phyloP scores from a whole-genome alignment of 2,888 invertebrate species.

The Limnephilus lunatus region DNA sequence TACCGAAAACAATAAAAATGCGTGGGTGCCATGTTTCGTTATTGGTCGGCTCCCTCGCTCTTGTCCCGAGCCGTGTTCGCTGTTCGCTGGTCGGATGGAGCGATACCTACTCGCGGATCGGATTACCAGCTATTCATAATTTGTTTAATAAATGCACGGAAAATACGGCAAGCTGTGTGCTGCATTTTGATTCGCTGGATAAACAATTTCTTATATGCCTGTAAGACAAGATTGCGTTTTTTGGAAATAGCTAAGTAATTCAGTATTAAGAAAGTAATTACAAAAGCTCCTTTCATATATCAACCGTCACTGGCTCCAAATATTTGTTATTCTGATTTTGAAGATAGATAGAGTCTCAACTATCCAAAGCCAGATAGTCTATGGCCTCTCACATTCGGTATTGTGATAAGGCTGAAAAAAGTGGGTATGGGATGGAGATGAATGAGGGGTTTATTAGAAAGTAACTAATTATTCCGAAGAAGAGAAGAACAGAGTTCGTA shows the following conservation, averaged over 20 bases:
- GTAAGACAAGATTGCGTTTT: background rate
- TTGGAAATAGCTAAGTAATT: background rate
- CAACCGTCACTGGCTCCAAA: no score
- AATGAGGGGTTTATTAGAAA: no score
- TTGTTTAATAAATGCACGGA: slow-evolving; percentile 7
- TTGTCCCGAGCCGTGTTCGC: slow-evolving; percentile 20
- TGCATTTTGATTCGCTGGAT: background rate
- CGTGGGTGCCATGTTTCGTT: slow-evolving; percentile 59
- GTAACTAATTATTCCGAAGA: no score
- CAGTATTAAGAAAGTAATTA: background rate
- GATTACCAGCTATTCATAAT: slow-evolving; percentile 39
- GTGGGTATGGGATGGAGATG: no score
- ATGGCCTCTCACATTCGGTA: no score
- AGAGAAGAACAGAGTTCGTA: no score
- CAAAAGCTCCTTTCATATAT: background rate
- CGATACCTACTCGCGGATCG: slow-evolving; percentile 9
- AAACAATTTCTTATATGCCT: background rate
- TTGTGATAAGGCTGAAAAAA: no score
- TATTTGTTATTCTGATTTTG: no score
- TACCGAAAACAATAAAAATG: slow-evolving; percentile 60
- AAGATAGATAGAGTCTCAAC: no score
- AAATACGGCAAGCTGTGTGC: background rate
- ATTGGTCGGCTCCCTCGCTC: slow-evolving; percentile 41
- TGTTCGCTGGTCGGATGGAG: slow-evolving; percentile 13
- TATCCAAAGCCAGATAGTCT: no score